Conservation (phyloP, 2,888 invertebrate genomes). For the Eupeodes latifasciatus region DNA sequence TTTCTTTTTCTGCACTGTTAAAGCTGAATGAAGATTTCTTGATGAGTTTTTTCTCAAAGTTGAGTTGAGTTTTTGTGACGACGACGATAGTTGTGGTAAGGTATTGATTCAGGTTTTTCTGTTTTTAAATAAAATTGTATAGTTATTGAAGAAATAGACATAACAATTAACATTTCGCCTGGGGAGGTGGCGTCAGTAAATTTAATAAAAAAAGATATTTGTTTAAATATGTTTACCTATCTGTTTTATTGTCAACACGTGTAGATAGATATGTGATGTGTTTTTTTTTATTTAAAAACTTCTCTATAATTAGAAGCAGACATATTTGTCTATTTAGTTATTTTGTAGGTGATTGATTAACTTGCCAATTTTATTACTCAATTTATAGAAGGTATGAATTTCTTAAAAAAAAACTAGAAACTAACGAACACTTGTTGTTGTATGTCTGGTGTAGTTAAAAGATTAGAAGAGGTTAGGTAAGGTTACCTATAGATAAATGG, state of each 20-base stretch:
- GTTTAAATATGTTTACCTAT: too few species aligned
- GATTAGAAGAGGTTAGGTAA: background rate
- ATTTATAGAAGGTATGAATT: background rate
- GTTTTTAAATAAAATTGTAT: too few species aligned
- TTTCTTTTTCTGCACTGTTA: background rate
- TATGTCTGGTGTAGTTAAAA: background rate
- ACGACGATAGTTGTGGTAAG: too few species aligned
- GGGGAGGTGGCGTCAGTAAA: background rate
- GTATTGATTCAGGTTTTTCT: too few species aligned
- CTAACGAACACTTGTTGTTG: background rate
- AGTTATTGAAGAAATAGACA: too few species aligned
- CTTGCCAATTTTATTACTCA: background rate
- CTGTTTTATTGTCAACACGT: too few species aligned
- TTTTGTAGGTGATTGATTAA: slow-evolving; percentile 4
- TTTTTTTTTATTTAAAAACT: background rate
- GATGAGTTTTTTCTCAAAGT: background rate
- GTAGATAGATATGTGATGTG: too few species aligned
- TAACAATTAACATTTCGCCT: too few species aligned
- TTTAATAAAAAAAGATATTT: background rate
- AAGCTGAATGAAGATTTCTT: background rate
- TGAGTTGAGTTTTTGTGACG: too few species aligned
- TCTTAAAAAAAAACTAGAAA: background rate
- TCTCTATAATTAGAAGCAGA: background rate
- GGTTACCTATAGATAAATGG: background rate
- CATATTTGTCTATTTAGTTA: slow-evolving; percentile 2